Evolutionary conservation across 2,113 vertebrate genomes (phyloP), one percentile per base, ranked within the genome.

Genomic region (Eulemur macaco): DNA sequence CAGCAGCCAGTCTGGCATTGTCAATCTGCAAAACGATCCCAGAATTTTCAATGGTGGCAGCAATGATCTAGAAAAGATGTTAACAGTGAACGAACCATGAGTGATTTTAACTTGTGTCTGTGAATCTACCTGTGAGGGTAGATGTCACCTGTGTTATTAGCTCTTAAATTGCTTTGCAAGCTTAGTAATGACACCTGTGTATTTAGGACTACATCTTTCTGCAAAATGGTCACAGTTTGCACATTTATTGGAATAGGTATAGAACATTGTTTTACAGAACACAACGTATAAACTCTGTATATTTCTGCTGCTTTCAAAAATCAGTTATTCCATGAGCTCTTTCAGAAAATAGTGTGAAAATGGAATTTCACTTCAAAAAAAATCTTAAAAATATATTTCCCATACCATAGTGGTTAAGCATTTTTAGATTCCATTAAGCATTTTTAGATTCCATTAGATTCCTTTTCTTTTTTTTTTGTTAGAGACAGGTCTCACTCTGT

Each of bases 1-100:
- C 99, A 13, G 98, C 98, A 15, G 99, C 99, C 97, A 99, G 92
- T 64, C 98, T 98, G 96, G 99, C 99, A 2, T 99, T 99, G 96
- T 99, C 99, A 3, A 99, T 98, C 97, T 99, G 99, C 90, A 99
- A 92, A 86, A 99, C 64, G 64, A 98, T 95, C 45, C 97, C 98
- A 83, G 99, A 98, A 12, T 99, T 99, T 95, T 98, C 98, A 89
- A 88, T 78, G 5, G 97, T 98, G 86, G 98, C 98, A 27, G 31
- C 10, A 3, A 39, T 2, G 20, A 99, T 99, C 99, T 99, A 73
- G 76, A 96, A 9, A 82, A 91, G 77, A 21, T 34, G 54, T 39
- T 52, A 82, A 68, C 0, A 88, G 69, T 18, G 66, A 86, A 1
- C 15, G 47, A 80, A 25, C 76, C 31, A 39, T 1, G 6, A 56